Evolutionary conservation across 2,113 vertebrate species (phyloP).

Genomic region (Indicator indicator): DNA sequence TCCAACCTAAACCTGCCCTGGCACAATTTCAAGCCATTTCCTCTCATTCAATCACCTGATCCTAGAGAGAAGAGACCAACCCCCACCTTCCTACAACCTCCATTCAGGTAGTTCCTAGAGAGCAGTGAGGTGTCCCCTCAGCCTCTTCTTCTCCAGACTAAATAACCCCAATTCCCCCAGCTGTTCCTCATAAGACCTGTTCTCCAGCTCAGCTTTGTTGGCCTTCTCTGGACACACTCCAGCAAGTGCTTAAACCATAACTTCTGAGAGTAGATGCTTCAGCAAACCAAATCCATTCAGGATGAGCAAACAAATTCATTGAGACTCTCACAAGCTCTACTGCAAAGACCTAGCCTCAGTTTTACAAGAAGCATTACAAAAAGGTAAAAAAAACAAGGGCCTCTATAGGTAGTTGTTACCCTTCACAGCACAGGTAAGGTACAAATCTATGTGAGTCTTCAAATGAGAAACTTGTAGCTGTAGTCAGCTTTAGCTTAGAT

Average conservation of each 20-base stretch:
- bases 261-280: neutral
- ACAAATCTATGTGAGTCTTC: neutral
- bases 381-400: neutral
- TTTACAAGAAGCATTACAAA: neutral
- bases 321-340: neutral
- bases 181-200: no score
- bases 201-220: no score
- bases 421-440: neutral
- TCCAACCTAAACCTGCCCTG: no score
- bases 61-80: no score
- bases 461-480: neutral
- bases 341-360: neutral
- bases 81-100: no score
- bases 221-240: no score
- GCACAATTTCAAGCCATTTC: no score
- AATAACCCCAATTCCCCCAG: no score
- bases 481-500: neutral
- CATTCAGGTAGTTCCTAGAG: no score
- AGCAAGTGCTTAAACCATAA: neutral
- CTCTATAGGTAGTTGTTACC: neutral
- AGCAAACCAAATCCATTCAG: neutral
- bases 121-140: no score
- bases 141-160: no score
- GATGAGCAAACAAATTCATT: neutral
- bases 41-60: no score